Base-by-base conservation (phyloP, 2,113 vertebrate species). In the Sitta europaea region DNA sequence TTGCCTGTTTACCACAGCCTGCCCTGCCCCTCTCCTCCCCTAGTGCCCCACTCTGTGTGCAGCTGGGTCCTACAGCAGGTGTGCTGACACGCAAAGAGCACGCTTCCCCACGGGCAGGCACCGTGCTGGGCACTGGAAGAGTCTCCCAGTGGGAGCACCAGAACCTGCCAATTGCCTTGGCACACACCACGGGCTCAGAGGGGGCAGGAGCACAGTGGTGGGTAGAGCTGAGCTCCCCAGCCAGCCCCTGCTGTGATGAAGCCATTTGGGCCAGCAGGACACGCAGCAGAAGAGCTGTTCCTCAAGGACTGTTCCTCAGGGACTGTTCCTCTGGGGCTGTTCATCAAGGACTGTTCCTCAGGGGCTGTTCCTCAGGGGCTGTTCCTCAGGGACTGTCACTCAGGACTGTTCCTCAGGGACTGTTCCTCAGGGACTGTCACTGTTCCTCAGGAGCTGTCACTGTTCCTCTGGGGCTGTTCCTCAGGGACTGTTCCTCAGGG, bases 221-320 rank as follows among this genome's bases (percentile, higher is more conserved):
- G 81, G 29, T 5, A 14, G 35, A 63, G 73, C 68, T 6, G 63
- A 66, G 83, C 57, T 48, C 33, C 38, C 35, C 42, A 81, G 84
- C 76, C 94, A 94, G 86, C 31, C 40, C 29, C 91, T 48, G 58
- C 70, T 2, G 38, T n/a, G n/a, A n/a, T n/a, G n/a, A 89, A 97
- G 90, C 38, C 53, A 29, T 96, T 86, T 55, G 88, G 93, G 94
- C 66, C 66, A 2, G 80, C 86, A 87, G 91, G 78, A 94, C 74
- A 66, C 0, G 1, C 62, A 42, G 94, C 95, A 97, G 94, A n/a
- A n/a, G n/a, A n/a, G n/a, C n/a, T n/a, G n/a, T n/a, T n/a, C n/a
- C n/a, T n/a, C n/a, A n/a, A n/a, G n/a, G n/a, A n/a, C n/a, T n/a
- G n/a, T n/a, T n/a, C n/a, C n/a, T n/a, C n/a, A n/a, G n/a, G n/a